A percentile compares a stretch with the other conserved stretches of the same genome.
Conservation (phyloP, 2,888 invertebrate genomes). For the Lithophane semibrunnea region DNA sequence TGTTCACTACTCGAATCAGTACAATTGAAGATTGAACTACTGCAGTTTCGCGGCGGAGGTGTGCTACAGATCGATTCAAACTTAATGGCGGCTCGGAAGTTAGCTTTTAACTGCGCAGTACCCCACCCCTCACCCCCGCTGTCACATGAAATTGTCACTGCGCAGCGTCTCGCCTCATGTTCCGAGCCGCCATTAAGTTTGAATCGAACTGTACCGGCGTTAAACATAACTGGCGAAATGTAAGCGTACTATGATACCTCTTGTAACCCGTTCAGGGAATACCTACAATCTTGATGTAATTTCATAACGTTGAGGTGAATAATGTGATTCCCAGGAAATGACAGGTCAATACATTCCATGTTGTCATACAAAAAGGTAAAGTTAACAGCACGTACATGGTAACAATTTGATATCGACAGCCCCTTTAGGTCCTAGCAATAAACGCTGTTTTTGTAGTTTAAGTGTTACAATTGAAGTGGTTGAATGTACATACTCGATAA, state of each 20-base stretch:
- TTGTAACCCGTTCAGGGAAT: neutral
- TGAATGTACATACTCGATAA: neutral
- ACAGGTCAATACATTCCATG: neutral
- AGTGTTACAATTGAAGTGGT: neutral
- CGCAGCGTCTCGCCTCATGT: too few species aligned
- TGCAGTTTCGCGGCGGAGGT: too few species aligned
- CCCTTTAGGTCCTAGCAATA: neutral
- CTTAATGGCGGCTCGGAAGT: too few species aligned
- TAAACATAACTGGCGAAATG: neutral
- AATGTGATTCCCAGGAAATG: slow-evolving; percentile 18
- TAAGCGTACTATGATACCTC: neutral
- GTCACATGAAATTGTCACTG: too few species aligned
- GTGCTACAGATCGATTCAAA: too few species aligned
- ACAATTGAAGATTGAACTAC: too few species aligned
- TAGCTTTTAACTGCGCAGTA: too few species aligned
- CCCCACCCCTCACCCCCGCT: too few species aligned
- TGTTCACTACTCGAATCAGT: too few species aligned
- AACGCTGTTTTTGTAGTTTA: neutral
- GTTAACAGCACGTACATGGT: neutral
- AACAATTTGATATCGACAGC: neutral
- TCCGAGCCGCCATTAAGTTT: too few species aligned
- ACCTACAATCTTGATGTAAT: neutral
- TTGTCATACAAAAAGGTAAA: slow-evolving; percentile 10
- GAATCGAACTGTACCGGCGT: too few species aligned
- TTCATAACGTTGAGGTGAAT: neutral